Conservation (phyloP, 1,140 invertebrate species). For the Acyrthosiphon pisum region DNA sequence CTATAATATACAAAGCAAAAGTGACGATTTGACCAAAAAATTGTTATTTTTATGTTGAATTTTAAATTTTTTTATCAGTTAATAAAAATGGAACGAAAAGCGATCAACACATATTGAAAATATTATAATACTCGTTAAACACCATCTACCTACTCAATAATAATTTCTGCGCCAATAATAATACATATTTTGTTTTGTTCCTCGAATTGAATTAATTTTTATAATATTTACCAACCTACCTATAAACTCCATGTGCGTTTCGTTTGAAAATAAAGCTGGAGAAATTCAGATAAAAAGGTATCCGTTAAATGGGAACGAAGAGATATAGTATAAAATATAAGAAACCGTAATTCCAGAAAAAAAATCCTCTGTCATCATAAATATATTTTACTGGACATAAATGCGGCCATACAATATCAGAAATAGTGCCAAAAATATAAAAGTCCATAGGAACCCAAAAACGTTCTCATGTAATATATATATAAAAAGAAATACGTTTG, state of each 20-base stretch:
- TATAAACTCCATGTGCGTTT: background rate
- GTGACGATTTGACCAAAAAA: background rate
- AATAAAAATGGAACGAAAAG: background rate
- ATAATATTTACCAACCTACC: background rate
- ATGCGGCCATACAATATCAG: conserved; percentile 17
- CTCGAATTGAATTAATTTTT: background rate
- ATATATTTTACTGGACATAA: conserved; percentile 48
- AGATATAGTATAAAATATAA: background rate
- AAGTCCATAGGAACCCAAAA: conserved; percentile 4
- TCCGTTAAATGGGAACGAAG: background rate
- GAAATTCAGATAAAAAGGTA: background rate
- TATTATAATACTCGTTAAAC: background rate
- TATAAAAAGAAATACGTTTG: background rate
- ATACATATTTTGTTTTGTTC: background rate
- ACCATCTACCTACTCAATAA: background rate
- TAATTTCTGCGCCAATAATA: background rate
- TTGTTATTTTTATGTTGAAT: background rate
- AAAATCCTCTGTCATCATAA: conserved; percentile 48
- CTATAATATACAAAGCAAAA: background rate
- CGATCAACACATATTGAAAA: background rate
- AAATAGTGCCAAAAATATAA: conserved; percentile 42
- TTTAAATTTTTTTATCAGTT: background rate
- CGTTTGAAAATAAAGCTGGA: background rate
- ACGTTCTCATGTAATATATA: background rate
- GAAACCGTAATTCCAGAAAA: conserved; percentile 23